These are phyloP conservation scores for Gymnorhina tibicen DNA, from an alignment of 2,113 vertebrate genomes.

Conservation along the genomic window DNA sequence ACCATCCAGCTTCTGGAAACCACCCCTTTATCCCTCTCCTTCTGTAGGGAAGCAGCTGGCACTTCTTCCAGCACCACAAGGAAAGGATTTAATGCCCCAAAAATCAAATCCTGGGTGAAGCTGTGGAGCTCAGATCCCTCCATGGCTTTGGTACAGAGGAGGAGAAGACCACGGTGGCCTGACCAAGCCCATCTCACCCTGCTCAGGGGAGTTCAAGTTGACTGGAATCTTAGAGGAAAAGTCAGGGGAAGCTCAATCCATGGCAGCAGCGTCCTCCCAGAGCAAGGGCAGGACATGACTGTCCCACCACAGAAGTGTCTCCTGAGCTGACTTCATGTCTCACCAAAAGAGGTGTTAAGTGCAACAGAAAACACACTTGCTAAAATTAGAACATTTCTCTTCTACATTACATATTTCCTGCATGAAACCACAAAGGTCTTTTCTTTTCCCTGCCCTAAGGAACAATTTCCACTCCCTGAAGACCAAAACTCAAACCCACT, in stretches of 20 bases:
- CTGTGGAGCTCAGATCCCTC: not conserved
- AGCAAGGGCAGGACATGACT: not conserved
- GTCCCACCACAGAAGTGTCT: not conserved
- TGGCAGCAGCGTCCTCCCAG: not conserved
- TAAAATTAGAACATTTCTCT: not conserved
- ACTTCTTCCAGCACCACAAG: not conserved
- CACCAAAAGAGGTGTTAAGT: accelerated
- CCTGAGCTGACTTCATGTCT: not conserved
- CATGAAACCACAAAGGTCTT: not conserved
- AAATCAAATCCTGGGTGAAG: not conserved
- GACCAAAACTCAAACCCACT: not conserved
- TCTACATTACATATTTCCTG: not conserved
- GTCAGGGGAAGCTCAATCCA: not conserved
- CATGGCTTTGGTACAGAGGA: accelerated
- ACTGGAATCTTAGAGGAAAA: not conserved
- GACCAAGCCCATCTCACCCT: not conserved
- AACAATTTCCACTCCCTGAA: not conserved
- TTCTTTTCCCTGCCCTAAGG: not conserved
- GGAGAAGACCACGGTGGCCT: accelerated
- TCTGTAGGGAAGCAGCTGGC: not conserved
- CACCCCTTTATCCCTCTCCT: not conserved
- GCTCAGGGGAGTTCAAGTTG: not conserved
- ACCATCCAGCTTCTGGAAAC: not conserved
- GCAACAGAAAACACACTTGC: not conserved
- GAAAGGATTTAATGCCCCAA: not conserved